These are phyloP conservation scores for Lysiphlebus fabarum DNA, from an alignment of 1,140 invertebrate genomes.

Conservation along the genomic window DNA sequence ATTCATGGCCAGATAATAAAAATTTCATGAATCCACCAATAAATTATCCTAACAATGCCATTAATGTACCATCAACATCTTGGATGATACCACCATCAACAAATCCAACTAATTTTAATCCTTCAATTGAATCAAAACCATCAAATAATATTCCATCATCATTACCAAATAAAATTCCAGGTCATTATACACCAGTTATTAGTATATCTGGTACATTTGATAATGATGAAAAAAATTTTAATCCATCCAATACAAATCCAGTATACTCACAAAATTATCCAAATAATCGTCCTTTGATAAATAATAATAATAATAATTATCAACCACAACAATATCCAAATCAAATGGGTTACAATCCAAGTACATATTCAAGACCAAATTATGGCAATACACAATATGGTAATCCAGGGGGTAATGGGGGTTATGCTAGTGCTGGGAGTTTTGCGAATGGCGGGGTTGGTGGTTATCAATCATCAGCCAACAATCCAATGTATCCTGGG, in stretches of 20 bases:
- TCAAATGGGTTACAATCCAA: conserved; percentile 10
- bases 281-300: background rate
- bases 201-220: conserved; percentile 20
- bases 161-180: background rate
- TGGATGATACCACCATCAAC: too few relatives aligned
- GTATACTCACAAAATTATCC: background rate
- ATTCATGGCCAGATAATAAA: too few relatives aligned
- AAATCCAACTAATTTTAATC: background rate
- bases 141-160: background rate
- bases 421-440: conserved; percentile 18
- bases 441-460: conserved; percentile 9
- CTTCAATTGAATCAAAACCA: background rate
- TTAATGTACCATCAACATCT: too few relatives aligned
- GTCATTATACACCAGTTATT: conserved; percentile 14
- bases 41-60: too few relatives aligned
- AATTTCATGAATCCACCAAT: too few relatives aligned
- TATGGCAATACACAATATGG: conserved; percentile 12
- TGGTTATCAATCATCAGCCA: conserved; percentile 14
- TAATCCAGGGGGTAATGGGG: conserved; percentile 18
- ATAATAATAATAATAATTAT: conserved; percentile 4
- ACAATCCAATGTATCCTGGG: conserved; percentile 15
- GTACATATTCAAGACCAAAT: background rate
- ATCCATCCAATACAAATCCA: conserved; percentile 11
- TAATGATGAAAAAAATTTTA: background rate
- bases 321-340: conserved; percentile 9